Evolutionary conservation across 53 echinoderm and acorn worm genomes (phyloP), one percentile per base, ranked within the genome.

Genomic region (Mesocentrotus franciscanus): DNA sequence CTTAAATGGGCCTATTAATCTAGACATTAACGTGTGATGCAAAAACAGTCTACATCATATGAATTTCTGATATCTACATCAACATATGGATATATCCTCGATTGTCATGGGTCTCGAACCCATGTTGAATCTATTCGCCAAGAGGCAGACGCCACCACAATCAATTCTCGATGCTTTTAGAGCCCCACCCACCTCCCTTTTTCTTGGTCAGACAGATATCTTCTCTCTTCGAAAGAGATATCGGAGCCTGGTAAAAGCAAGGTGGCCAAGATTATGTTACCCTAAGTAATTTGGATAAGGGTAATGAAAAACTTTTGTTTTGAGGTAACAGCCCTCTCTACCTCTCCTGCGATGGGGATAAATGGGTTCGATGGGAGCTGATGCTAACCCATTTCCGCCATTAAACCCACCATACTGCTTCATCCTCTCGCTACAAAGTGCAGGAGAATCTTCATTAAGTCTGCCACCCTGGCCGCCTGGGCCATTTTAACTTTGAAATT

Each of bases 231-330:
- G 39, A 35, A 17, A 29, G 83, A 16, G 95, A 94, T 70, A 94
- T 56, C 26, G 26, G 95, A 94, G 85, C 42, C n/a, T 30, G 55
- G 85, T 94, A 85, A 87, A 68, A 57, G 95, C 70, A 87, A 94
- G 95, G 87, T 94, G 95, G 70, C 70, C 22, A n/a, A 27, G 85
- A 94, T 94, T 85, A 85, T 36, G 72, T 85, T 94, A 94, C 95
- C 95, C 85, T 94, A 85, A 94, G 95, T 85, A 94, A 94, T 94
- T 85, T 94, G 56, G 87, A 94, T 94, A 85, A 87, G 66, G 68
- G 87, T 94, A 94, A 94, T 94, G 87, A 94, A 94, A 94, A 85
- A 62, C 95, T 94, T 94, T 85, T 85, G 87, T 85, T 85, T 94
- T 64, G 32, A 60, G 83, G 94, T 39, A 57, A n/a, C 36, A 13